Percentiles rank a stretch among this genome's conserved stretches.
phyloP scores from a whole-genome alignment of 2,888 invertebrate genomes.

The Digitonthophagus gazella region DNA sequence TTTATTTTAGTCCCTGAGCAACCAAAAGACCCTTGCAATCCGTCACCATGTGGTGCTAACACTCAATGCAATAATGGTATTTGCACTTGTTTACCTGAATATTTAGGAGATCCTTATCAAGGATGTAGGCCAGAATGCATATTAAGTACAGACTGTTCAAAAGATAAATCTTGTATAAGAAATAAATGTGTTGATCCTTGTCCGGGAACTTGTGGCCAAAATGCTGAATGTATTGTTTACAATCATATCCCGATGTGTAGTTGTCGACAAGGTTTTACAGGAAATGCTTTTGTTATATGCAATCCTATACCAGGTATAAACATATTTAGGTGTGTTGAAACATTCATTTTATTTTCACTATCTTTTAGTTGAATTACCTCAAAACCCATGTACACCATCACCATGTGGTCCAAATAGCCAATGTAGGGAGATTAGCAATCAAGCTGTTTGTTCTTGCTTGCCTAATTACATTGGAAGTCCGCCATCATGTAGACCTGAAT shows the following conservation, averaged over 20 bases:
- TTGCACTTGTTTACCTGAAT: conserved; percentile 53
- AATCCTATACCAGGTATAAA: conserved; percentile 56
- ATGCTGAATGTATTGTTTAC: conserved; percentile 58
- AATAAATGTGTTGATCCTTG: conserved; percentile 63
- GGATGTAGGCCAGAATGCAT: conserved; percentile 62
- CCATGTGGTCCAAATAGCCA: conserved; percentile 73
- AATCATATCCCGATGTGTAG: conserved; percentile 61
- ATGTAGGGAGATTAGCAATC: conserved; percentile 65
- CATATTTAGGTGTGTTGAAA: not conserved
- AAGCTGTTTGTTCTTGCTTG: conserved; percentile 68
- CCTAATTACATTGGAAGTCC: conserved; percentile 67
- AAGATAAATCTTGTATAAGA: conserved; percentile 59
- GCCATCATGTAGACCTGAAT: conserved; percentile 71
- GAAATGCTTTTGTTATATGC: conserved; percentile 71
- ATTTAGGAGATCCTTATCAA: conserved; percentile 54
- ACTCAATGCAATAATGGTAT: conserved; percentile 54
- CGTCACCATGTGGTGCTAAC: conserved; percentile 73
- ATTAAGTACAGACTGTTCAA: conserved; percentile 60
- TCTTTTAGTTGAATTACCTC: conserved; percentile 51
- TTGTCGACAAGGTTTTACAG: conserved; percentile 65
- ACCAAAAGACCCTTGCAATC: conserved; percentile 58
- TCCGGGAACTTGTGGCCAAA: conserved; percentile 61
- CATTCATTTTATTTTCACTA: not conserved
- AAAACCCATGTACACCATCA: conserved; percentile 66
- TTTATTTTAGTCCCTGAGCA: conserved; percentile 37